Evolutionary conservation across 2,797 vertebrate species (phyloP).

Genomic region (Hydrocynus forskahlii): DNA sequence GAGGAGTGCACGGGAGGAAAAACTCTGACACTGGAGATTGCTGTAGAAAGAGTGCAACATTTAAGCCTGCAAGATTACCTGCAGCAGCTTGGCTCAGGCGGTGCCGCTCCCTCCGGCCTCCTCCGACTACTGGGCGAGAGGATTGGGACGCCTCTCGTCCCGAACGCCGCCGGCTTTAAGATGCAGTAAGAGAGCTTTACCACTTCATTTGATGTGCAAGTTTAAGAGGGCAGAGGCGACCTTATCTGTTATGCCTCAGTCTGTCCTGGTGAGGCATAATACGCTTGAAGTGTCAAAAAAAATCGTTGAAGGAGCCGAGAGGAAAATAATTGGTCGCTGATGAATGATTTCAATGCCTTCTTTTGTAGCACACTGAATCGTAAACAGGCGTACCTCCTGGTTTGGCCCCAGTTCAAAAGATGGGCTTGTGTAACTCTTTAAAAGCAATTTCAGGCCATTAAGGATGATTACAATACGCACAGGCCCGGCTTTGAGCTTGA

Average conservation of each 20-base stretch:
- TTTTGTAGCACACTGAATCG: constrained; percentile 21
- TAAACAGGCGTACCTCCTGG: constrained; percentile 33
- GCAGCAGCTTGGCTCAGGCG: constrained; percentile 28
- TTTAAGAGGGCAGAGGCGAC: constrained; percentile 2
- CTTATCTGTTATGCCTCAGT: constrained; percentile 26
- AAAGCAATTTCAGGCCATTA: constrained; percentile 38
- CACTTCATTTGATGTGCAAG: constrained; percentile 14
- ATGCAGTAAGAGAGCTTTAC: constrained; percentile 22
- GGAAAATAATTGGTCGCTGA: constrained; percentile 26
- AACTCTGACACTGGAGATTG: constrained; percentile 50
- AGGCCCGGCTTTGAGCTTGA: background rate
- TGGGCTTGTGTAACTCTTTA: constrained; percentile 36
- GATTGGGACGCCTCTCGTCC: constrained; percentile 7
- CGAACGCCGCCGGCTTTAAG: background rate
- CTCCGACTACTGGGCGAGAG: background rate
- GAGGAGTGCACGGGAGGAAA: constrained; percentile 47
- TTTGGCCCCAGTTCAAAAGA: constrained; percentile 18
- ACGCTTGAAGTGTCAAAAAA: constrained; percentile 22
- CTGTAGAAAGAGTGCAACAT: constrained; percentile 52
- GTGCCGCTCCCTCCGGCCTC: background rate
- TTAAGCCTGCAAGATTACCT: constrained; percentile 52
- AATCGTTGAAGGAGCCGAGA: background rate
- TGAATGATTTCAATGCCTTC: constrained; percentile 36
- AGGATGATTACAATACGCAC: constrained; percentile 29
- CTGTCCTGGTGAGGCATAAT: constrained; percentile 3